Evolutionary conservation across 64 coral and sea anemone genomes (phyloP).

Genomic region (Montipora sp.): DNA sequence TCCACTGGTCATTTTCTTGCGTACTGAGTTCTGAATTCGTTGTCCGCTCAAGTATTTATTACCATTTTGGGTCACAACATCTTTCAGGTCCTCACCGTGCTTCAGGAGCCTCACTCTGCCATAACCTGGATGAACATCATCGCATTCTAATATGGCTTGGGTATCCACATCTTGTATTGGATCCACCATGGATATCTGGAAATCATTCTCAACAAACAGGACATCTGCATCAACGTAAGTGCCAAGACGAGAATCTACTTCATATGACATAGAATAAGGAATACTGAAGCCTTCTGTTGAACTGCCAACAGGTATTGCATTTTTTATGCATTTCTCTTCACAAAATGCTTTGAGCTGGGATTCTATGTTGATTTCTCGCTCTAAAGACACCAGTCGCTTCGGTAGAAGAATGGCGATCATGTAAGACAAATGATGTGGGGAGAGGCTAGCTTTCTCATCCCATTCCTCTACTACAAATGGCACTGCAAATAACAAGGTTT

Average conservation of each 20-base stretch:
- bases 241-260: constrained; percentile 29
- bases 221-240: constrained; percentile 53
- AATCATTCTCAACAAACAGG: constrained; percentile 51
- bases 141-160: constrained; percentile 50
- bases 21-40: constrained; percentile 11
- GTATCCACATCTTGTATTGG: constrained; percentile 33
- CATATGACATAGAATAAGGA: constrained; percentile 54
- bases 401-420: constrained; percentile 50
- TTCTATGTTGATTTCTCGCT: constrained; percentile 55
- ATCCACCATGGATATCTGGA: constrained; percentile 54
- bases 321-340: constrained; percentile 40
- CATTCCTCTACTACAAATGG: constrained; percentile 56
- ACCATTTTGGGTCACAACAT: constrained; percentile 38
- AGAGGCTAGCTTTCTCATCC: constrained; percentile 53
- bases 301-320: constrained; percentile 52
- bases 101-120: constrained; percentile 29
- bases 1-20: constrained; percentile 26
- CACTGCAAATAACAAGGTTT: constrained; percentile 55
- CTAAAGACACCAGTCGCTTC: constrained; percentile 54
- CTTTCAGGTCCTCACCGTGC: constrained; percentile 16
- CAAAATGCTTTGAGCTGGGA: constrained; percentile 69
- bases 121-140: constrained; percentile 55
- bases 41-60: constrained; percentile 61
- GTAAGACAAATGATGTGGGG: constrained; percentile 63
- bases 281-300: constrained; percentile 63